Evolutionary conservation across 2,113 vertebrate species (phyloP), one percentile per base, ranked within the genome.

Genomic region (Cyprinodon variegatus): DNA sequence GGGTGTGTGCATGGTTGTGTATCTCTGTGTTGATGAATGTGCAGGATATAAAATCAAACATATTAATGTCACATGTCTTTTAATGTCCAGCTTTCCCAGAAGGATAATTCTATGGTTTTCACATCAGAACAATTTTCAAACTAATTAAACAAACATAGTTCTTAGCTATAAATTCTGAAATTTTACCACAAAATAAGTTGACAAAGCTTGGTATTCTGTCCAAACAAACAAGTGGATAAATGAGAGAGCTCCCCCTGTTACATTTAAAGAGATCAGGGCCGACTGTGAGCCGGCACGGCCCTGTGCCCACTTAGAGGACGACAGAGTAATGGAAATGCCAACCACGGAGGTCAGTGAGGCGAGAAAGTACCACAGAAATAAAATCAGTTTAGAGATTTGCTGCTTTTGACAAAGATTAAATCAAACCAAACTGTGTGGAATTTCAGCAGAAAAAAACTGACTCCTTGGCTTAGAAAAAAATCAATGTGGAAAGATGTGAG

Each of bases 301-400:
- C 57, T 72, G 45, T 70, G 69, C 60, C 20, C 11, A 61, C 77
- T 85, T 60, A 79, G 74, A 78, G 67, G 2, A 53, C 65, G 78
- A 3, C 53, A 66, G 78, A 68, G 83, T 48, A 65, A 81, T 69
- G 62, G 73, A 88, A 89, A 90, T 90, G 83, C 88, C 84, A 89
- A 53, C 65, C 10, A 59, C 7, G 66, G 70, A 72, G 82, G 62
- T 77, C 79, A 79, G 62, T 17, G 70, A 82, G 77, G 13, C 46
- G 13, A 74, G 62, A 84, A 88, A 91, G 50, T 38, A 68, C 50
- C 12, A 72, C 66, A 39, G 61, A 83, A 83, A 83, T 66, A 67
- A 81, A 83, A 88, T 2, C 61, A 38, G 36, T 45, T 68, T 29
- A 65, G 81, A 84, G 79, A 46, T 72, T 74, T 0, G 17, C 15